Evolutionary conservation across 2,888 invertebrate genomes (phyloP).

Genomic region (Eupithecia pulchellata): DNA sequence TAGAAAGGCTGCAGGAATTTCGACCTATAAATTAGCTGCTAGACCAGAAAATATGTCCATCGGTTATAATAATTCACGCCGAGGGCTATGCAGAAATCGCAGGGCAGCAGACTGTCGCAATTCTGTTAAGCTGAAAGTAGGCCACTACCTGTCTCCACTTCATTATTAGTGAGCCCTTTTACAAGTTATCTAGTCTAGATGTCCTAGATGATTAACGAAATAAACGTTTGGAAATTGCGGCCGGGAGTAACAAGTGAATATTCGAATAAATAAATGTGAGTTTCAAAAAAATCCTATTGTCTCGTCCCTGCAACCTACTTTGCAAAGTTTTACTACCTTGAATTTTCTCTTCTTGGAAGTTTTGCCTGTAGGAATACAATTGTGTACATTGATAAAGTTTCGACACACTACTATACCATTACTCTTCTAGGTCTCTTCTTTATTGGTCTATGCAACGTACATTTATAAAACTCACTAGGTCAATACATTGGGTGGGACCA

Average conservation of each 20-base stretch:
- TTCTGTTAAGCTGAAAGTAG: slow-evolving; percentile 35
- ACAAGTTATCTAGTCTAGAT: slow-evolving; percentile 1
- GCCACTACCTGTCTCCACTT: slow-evolving; percentile 44
- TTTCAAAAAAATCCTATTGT: neutral
- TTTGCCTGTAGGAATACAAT: neutral
- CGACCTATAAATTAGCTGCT: neutral
- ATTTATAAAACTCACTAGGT: neutral
- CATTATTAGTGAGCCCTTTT: slow-evolving; percentile 30
- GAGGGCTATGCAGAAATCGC: slow-evolving; percentile 36
- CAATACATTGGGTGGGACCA: neutral
- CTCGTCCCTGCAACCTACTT: neutral
- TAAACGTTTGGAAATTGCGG: neutral
- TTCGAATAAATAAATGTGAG: neutral
- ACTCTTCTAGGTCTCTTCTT: neutral
- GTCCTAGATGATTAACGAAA: neutral
- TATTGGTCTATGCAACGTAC: neutral
- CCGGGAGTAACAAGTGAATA: neutral
- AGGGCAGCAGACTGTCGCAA: slow-evolving; percentile 41
- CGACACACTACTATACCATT: neutral
- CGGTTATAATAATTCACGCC: slow-evolving; percentile 26
- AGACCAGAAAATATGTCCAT: slow-evolving; percentile 23
- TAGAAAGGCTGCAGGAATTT: slow-evolving; percentile 1
- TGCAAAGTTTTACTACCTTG: neutral
- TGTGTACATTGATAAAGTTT: neutral
- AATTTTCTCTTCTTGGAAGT: neutral